A percentile compares a stretch with the other conserved stretches of the same genome.
Conservation (phyloP, 1,140 invertebrate genomes). For the Trichomalopsis sarcophagae region DNA sequence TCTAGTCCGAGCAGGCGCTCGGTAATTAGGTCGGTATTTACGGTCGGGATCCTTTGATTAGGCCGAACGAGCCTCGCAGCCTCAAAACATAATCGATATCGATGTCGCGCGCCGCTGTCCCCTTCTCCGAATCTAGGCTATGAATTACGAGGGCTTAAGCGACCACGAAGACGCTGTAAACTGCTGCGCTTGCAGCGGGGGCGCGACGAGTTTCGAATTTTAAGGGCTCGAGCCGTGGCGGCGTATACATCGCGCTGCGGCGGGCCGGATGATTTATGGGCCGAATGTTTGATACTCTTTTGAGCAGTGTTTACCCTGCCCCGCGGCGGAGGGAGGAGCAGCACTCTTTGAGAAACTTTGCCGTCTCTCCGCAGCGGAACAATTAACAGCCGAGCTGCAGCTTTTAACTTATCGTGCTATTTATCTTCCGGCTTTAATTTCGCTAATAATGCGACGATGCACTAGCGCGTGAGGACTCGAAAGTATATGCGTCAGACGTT, state of each 20-base stretch:
- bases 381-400: conserved; percentile 12
- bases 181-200: not conserved
- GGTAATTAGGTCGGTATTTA: conserved; percentile 24
- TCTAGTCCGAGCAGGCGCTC: not conserved
- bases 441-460: not conserved
- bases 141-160: conserved; percentile 49
- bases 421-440: conserved; percentile 34
- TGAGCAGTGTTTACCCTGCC: conserved; percentile 33
- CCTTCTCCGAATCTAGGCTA: not conserved
- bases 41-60: conserved; percentile 27
- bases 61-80: not conserved
- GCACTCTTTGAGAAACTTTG: conserved; percentile 28
- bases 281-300: conserved; percentile 38
- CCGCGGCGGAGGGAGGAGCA: no score
- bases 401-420: conserved; percentile 19
- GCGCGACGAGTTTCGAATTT: conserved; percentile 41
- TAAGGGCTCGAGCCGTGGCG: not conserved
- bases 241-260: not conserved
- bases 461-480: not conserved
- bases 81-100: conserved; percentile 35
- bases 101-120: not conserved
- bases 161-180: conserved; percentile 40
- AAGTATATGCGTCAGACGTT: not conserved
- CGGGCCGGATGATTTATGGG: conserved; percentile 23
- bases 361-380: not conserved